Evolutionary conservation across 2,797 vertebrate species (phyloP).

Genomic region (Phataginus tetradactyla): DNA sequence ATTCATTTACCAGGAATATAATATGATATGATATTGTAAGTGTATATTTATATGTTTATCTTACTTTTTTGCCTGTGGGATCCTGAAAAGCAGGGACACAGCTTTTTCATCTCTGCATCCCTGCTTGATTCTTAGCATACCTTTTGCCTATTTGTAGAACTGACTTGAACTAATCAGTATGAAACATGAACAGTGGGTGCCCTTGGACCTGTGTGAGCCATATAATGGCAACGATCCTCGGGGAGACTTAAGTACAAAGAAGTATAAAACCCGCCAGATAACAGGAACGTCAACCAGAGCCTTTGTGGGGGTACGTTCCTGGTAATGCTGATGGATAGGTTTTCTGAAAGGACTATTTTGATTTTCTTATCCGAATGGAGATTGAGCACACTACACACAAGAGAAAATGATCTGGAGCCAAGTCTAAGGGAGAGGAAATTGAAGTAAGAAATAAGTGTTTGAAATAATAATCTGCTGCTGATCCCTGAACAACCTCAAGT

Average conservation of each 20-base stretch:
- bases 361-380: constrained; percentile 70
- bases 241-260: constrained; percentile 51
- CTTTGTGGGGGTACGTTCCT: constrained; percentile 53
- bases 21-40: neutral
- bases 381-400: constrained; percentile 57
- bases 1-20: neutral
- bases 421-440: constrained; percentile 68
- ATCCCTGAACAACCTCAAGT: constrained; percentile 69
- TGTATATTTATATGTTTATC: neutral
- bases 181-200: constrained; percentile 39
- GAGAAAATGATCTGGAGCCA: constrained; percentile 75
- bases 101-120: neutral
- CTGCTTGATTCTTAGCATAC: neutral
- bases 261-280: constrained; percentile 51
- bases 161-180: constrained; percentile 43
- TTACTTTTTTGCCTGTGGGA: neutral
- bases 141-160: constrained; percentile 32
- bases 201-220: neutral
- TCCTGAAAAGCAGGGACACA: neutral
- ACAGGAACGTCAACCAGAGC: constrained; percentile 24
- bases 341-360: constrained; percentile 72
- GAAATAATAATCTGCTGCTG: constrained; percentile 76
- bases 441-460: constrained; percentile 72
- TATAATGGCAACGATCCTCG: constrained; percentile 50
- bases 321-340: constrained; percentile 70